A percentile compares a stretch with the other conserved stretches of the same genome.
Evolutionary conservation across 2,888 invertebrate species (phyloP).

Genomic region (Synergus umbraculus): DNA sequence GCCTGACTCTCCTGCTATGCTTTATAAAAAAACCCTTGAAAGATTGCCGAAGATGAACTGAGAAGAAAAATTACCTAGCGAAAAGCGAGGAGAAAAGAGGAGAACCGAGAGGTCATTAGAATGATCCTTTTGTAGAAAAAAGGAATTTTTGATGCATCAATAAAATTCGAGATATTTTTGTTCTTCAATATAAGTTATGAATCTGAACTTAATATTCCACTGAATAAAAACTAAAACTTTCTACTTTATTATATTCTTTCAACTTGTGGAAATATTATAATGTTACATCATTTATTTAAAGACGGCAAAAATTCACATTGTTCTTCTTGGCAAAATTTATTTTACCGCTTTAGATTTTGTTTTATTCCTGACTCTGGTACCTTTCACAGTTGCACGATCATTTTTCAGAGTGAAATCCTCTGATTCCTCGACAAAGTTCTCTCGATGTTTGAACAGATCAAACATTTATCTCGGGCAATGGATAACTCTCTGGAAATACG

Average conservation of each 20-base stretch:
- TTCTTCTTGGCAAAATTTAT: no score
- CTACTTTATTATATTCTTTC: no score
- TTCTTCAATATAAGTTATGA: no score
- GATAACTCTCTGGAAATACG: background rate
- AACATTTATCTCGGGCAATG: constrained; percentile 7
- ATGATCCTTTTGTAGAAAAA: background rate
- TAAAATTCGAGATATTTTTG: background rate
- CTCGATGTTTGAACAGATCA: background rate
- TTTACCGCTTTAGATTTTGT: background rate
- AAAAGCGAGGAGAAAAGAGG: background rate
- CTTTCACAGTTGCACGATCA: background rate
- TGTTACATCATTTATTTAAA: no score
- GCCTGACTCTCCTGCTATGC: constrained; percentile 3
- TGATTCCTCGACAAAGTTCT: constrained; percentile 2
- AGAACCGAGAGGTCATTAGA: background rate
- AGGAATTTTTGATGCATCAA: background rate
- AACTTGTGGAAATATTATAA: no score
- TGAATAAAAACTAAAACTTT: no score
- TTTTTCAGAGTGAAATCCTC: background rate
- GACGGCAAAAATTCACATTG: no score
- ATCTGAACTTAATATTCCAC: no score
- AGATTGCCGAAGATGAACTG: background rate
- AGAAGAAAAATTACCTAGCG: background rate
- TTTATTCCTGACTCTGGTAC: background rate
- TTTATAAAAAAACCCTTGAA: background rate